Base-by-base conservation (phyloP, 2,888 invertebrate species). In the Rhingia rostrata region DNA sequence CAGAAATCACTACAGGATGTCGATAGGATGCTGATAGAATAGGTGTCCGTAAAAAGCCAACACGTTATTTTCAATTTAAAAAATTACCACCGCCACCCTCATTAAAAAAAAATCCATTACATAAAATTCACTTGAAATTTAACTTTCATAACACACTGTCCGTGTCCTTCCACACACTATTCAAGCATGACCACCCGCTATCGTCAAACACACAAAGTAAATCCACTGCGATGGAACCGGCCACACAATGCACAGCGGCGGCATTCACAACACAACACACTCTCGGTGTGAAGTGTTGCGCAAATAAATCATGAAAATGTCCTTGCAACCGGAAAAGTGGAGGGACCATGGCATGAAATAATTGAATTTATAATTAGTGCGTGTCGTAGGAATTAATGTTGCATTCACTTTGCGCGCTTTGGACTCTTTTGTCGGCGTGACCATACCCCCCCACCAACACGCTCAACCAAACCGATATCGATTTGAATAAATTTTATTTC, bases 331-430 rank as follows among this genome's bases (percentile, higher is more conserved):
- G 75, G 80, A 74, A 79, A 69, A 56, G 22, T 37, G 53, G 54
- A 69, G 39, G 41, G 22, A 51, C 43, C 43, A 61, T 75, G 43
- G 81, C 75, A 81, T 81, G 75, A 81, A 81, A 74, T 81, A 81
- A 75, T 81, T 81, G 81, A 81, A 81, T 81, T 74, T 81, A 81
- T 81, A 81, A 81, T 81, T 81, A 81, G 81, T 75, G 81, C 81
- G 75, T 81, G 81, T 64, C 49, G 64, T 64, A 69, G 69, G 64
- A 75, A 70, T 75, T 64, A 69, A 64, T 70, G 64, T 69, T 75
- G 43, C 43, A 64, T 81, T 51, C 67, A 37, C 37, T 66, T 64
- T 49, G 41, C 63, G 7, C 22, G 12, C 33, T 45, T 22, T 4
- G 12, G 35, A 41, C 12, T 54, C 61, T 69, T 69, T 61, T 63